These are phyloP conservation scores for Brachynemurus nebulosus DNA, from an alignment of 2,888 invertebrate genomes.

Conservation along the genomic window DNA sequence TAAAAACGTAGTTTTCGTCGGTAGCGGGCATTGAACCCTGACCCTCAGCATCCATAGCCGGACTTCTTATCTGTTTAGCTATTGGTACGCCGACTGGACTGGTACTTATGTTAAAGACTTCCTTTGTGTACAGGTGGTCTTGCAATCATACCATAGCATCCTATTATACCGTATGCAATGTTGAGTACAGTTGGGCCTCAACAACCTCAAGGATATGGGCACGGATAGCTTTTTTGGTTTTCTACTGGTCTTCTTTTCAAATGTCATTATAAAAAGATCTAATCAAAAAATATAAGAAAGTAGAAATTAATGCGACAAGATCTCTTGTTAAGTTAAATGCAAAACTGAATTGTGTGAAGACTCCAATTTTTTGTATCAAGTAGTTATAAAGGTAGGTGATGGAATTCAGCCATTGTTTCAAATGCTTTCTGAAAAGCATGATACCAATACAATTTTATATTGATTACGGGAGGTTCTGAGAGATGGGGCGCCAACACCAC, in stretches of 20 bases:
- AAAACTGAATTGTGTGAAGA: constrained; percentile 12
- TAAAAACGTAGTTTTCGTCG: no score
- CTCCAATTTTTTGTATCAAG: constrained; percentile 18
- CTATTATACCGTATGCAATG: no score
- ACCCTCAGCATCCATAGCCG: no score
- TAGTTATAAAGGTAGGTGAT: constrained; percentile 11
- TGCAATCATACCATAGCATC: no score
- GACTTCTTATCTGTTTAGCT: no score
- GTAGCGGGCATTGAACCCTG: no score
- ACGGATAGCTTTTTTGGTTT: constrained; percentile 14
- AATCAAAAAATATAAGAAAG: constrained; percentile 11
- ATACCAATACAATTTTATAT: constrained; percentile 8
- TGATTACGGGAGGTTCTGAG: constrained; percentile 10
- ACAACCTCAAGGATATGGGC: constrained; percentile 15
- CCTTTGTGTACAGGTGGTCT: no score
- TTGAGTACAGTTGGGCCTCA: no score
- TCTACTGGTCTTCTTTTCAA: constrained; percentile 16
- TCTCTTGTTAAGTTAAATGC: constrained; percentile 12
- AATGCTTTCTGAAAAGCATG: constrained; percentile 14
- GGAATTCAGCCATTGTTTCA: constrained; percentile 19
- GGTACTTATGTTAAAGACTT: no score
- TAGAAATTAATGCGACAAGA: constrained; percentile 20
- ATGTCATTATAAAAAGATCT: constrained; percentile 14
- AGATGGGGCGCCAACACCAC: constrained; percentile 8
- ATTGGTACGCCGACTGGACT: no score